phyloP scores from a whole-genome alignment of 2,113 vertebrate species.

The Heptranchias perlo region DNA sequence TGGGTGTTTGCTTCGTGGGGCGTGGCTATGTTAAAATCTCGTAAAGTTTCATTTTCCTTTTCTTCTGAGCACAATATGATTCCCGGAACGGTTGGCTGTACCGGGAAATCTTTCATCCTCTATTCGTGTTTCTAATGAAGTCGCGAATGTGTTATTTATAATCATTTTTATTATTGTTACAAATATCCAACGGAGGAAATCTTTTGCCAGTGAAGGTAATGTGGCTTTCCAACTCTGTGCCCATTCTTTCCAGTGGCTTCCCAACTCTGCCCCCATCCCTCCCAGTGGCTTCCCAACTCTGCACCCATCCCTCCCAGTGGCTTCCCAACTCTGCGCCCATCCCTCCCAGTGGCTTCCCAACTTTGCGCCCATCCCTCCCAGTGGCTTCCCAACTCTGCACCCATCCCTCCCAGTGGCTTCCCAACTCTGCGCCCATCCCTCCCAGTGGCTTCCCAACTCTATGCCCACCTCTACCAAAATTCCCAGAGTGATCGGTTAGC shows the following conservation, averaged over 20 bases:
- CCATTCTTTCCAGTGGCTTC: no score
- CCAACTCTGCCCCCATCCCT: no score
- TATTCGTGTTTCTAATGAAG: neutral
- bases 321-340: no score
- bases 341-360: neutral
- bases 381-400: no score
- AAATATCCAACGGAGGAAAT: neutral
- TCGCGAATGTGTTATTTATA: neutral
- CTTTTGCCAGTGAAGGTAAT: neutral
- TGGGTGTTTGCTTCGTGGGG: neutral
- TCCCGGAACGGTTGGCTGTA: neutral
- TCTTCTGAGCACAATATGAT: neutral
- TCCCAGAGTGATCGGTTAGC: no score
- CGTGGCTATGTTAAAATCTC: rapidly evolving
- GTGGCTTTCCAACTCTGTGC: neutral
- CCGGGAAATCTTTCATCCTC: neutral
- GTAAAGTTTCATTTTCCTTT: neutral
- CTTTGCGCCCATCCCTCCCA: neutral
- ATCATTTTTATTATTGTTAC: neutral
- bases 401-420: neutral
- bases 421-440: neutral
- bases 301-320: no score
- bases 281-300: neutral
- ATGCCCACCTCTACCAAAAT: no score
- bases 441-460: no score